Evolutionary conservation across 2,888 invertebrate genomes (phyloP).

Genomic region (Dryobota labecula): DNA sequence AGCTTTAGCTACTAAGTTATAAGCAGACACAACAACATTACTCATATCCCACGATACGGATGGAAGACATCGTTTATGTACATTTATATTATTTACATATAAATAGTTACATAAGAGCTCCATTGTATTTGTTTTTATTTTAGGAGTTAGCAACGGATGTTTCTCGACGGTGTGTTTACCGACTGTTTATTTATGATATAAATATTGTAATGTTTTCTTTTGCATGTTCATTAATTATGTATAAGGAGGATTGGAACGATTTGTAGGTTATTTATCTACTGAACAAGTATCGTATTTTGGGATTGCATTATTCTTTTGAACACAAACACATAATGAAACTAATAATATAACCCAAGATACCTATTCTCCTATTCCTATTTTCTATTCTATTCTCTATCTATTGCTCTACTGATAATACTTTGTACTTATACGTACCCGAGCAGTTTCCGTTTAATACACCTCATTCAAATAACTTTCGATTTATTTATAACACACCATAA

Average conservation of each 20-base stretch:
- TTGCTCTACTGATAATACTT: neutral
- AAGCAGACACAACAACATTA: constrained; percentile 29
- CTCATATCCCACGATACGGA: constrained; percentile 26
- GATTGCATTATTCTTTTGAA: neutral
- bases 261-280: neutral
- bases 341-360: too few relatives aligned
- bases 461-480: constrained; percentile 4
- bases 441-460: constrained; percentile 22
- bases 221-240: neutral
- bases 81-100: constrained; percentile 29
- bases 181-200: neutral
- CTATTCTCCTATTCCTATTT: too few relatives aligned
- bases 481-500: constrained; percentile 11
- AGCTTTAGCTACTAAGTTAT: neutral
- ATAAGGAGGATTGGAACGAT: neutral
- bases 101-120: constrained; percentile 14
- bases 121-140: constrained; percentile 35
- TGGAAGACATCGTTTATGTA: constrained; percentile 9
- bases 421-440: neutral
- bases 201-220: neutral
- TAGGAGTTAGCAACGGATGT: constrained; percentile 40
- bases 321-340: neutral
- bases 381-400: too few relatives aligned
- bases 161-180: constrained; percentile 9
- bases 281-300: neutral